Evolutionary conservation across 2,113 vertebrate genomes (phyloP).

Genomic region (Phoxinus phoxinus): DNA sequence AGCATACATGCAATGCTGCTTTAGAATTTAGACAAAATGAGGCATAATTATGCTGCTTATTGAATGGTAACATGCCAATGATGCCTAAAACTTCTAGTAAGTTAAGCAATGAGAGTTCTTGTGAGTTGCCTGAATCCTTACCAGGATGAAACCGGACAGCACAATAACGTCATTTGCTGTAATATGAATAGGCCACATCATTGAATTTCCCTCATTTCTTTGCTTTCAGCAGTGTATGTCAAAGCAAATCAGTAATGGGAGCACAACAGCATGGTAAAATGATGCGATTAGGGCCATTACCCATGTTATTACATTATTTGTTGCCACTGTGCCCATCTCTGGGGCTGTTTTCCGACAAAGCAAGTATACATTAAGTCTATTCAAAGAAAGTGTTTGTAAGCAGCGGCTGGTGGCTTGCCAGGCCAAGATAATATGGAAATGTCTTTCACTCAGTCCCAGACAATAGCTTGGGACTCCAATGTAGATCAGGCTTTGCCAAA

Average conservation of each 20-base stretch:
- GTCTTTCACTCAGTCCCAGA: constrained; percentile 12
- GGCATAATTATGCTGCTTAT: neutral
- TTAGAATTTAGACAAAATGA: neutral
- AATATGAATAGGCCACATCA: constrained; percentile 44
- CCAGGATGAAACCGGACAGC: constrained; percentile 6
- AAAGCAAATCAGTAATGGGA: constrained; percentile 42
- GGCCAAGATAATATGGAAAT: constrained; percentile 38
- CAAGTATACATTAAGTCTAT: constrained; percentile 38
- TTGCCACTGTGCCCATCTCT: constrained; percentile 28
- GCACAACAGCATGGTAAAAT: constrained; percentile 18
- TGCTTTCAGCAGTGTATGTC: constrained; percentile 19
- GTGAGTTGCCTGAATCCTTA: neutral
- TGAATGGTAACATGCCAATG: neutral
- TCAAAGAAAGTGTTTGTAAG: constrained; percentile 35
- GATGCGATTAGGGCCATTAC: constrained; percentile 50
- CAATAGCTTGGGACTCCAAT: constrained; percentile 35
- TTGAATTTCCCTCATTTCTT: neutral
- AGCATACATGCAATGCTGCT: neutral
- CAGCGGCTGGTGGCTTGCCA: constrained; percentile 35
- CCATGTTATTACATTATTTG: constrained; percentile 41
- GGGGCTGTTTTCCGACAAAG: constrained; percentile 45
- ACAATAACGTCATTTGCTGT: neutral
- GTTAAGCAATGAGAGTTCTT: neutral
- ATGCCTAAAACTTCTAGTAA: neutral
- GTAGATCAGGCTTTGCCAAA: constrained; percentile 29